Conservation (phyloP, 1,140 invertebrate species). For the Gryon sp. region DNA sequence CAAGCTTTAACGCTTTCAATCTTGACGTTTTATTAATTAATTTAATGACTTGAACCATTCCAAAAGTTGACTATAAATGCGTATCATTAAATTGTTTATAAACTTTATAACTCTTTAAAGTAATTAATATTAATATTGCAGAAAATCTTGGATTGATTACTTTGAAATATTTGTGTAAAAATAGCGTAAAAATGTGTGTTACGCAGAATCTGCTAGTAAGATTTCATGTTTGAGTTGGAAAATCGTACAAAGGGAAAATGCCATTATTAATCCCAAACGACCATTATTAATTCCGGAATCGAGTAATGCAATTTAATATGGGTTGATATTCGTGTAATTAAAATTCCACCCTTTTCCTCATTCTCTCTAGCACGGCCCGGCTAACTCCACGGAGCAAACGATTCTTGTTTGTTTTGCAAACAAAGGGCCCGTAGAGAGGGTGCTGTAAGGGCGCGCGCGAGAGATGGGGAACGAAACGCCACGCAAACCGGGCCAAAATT, state of each 20-base stretch:
- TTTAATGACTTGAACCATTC: conserved; percentile 32
- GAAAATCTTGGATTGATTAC: too few species aligned
- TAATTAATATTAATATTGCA: too few species aligned
- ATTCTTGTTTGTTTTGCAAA: conserved; percentile 79
- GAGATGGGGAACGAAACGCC: conserved; percentile 37
- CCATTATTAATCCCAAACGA: conserved; percentile 62
- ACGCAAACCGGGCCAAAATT: conserved; percentile 74
- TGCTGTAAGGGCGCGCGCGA: conserved; percentile 51
- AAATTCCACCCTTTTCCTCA: conserved; percentile 72
- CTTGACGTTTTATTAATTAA: conserved; percentile 42
- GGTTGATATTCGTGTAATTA: conserved; percentile 76
- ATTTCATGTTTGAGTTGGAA: conserved; percentile 55
- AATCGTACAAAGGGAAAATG: conserved; percentile 55
- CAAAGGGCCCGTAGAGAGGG: conserved; percentile 68
- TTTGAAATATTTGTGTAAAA: too few species aligned
- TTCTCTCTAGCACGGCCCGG: conserved; percentile 50
- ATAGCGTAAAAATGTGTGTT: not conserved
- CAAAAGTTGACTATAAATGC: too few species aligned
- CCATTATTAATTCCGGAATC: conserved; percentile 67
- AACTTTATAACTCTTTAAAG: too few species aligned
- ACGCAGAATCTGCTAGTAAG: conserved; percentile 12
- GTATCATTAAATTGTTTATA: too few species aligned
- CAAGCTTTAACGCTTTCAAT: conserved; percentile 54
- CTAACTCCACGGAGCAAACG: conserved; percentile 72
- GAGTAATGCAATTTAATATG: conserved; percentile 69